phyloP scores from a whole-genome alignment of 2,888 invertebrate genomes.

The Muschampia plurimacula region DNA sequence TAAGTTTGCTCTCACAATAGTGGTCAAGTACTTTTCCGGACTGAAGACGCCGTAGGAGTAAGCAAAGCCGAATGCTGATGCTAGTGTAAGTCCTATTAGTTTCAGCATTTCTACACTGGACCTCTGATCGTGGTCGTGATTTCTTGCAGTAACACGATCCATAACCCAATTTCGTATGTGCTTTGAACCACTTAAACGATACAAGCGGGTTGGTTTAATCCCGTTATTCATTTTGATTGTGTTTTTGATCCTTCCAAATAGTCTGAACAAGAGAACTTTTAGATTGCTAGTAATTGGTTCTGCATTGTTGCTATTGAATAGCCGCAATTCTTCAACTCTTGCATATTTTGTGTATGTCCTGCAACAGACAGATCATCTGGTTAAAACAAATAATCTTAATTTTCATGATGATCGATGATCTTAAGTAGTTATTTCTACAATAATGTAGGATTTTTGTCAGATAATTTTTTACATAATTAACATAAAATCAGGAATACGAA shows the following conservation, averaged over 20 bases:
- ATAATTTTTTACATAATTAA: too few relatives aligned
- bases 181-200: constrained; percentile 60
- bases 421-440: too few relatives aligned
- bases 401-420: too few relatives aligned
- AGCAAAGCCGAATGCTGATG: constrained; percentile 40
- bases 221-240: constrained; percentile 51
- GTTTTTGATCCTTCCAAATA: background rate
- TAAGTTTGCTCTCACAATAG: constrained; percentile 3
- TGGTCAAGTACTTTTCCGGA: constrained; percentile 37
- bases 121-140: constrained; percentile 40
- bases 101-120: constrained; percentile 44
- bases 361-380: background rate
- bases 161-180: constrained; percentile 51
- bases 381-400: background rate
- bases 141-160: constrained; percentile 45
- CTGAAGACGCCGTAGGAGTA: constrained; percentile 53
- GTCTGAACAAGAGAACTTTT: background rate
- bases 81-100: constrained; percentile 42
- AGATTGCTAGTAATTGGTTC: background rate
- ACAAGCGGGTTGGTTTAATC: constrained; percentile 67
- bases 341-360: background rate
- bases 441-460: too few relatives aligned
- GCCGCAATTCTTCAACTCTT: background rate
- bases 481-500: too few relatives aligned
- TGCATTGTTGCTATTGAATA: background rate